Evolutionary conservation across 2,888 invertebrate genomes (phyloP), one percentile per base, ranked within the genome.

Genomic region (Malthinus seriepunctatus): DNA sequence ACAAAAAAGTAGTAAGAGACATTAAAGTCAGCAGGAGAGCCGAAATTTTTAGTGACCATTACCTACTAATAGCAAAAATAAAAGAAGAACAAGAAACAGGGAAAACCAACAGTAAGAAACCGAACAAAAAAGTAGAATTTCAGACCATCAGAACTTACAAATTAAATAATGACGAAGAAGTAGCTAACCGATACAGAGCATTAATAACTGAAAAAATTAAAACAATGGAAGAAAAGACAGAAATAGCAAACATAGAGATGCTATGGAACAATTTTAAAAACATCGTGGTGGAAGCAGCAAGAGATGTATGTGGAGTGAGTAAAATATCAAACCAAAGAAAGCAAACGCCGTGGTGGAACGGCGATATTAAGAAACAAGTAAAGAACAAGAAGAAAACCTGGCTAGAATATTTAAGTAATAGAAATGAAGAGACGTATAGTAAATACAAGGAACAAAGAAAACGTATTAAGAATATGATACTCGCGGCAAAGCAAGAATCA

Each of bases 381-480:
- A n/a, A n/a, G n/a, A n/a, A n/a, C n/a, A n/a, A n/a, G n/a, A n/a
- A n/a, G n/a, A n/a, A n/a, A n/a, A n/a, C n/a, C n/a, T n/a, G n/a
- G n/a, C n/a, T n/a, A n/a, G n/a, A n/a, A n/a, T n/a, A n/a, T n/a
- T n/a, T n/a, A n/a, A n/a, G n/a, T n/a, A n/a, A n/a, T n/a, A n/a
- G n/a, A n/a, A n/a, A n/a, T n/a, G 47, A 34, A 33, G 23, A 23
- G 14, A 33, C n/a, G 9, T 33, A 47, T 33, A 23, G 33, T n/a
- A n/a, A n/a, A n/a, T n/a, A n/a, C n/a, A 51, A 52, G 35, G 46
- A 52, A 31, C 34, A 45, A 32, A 32, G 52, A 8, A 46, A 32
- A 46, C 45, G 32, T 14, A 42, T 42, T 3, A 51, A 38, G 11
- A 39, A 39, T 42, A 10, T 31, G 14, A 34, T 42, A n/a, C 45